Evolutionary conservation across 2,888 invertebrate genomes (phyloP).

Genomic region (Eretmocerus hayati): DNA sequence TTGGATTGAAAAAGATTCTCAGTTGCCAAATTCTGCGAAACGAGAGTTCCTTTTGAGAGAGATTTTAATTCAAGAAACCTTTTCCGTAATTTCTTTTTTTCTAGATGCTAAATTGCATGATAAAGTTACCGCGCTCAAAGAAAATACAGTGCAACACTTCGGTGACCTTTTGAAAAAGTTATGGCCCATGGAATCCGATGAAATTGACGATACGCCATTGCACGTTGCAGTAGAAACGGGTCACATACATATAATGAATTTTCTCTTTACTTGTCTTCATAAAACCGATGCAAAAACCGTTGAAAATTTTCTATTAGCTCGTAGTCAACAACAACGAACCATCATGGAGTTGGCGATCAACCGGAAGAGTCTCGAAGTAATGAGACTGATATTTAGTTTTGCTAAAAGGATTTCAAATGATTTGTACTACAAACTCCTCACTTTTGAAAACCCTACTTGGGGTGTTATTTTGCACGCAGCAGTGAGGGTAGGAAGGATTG

Average conservation of each 20-base stretch:
- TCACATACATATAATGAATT: neutral
- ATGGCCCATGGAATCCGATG: neutral
- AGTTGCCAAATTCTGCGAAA: neutral
- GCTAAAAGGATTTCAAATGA: neutral
- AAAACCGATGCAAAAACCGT: neutral
- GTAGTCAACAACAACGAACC: neutral
- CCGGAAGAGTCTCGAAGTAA: neutral
- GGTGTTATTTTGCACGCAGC: no score
- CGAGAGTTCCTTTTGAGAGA: neutral
- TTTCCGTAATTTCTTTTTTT: neutral
- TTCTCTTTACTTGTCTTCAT: neutral
- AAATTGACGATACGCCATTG: neutral
- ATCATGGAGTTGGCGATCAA: neutral
- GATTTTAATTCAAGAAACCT: neutral
- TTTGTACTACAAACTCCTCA: neutral
- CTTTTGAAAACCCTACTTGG: neutral
- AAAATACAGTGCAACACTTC: neutral
- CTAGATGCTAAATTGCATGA: neutral
- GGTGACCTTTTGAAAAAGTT: neutral
- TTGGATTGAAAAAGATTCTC: neutral
- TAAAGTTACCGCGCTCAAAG: neutral
- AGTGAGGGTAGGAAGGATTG: neutral
- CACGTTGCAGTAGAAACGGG: neutral
- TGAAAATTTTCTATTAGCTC: neutral
- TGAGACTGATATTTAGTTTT: neutral